Base-by-base conservation (phyloP, 2,888 invertebrate species). In the Amiota mariae region DNA sequence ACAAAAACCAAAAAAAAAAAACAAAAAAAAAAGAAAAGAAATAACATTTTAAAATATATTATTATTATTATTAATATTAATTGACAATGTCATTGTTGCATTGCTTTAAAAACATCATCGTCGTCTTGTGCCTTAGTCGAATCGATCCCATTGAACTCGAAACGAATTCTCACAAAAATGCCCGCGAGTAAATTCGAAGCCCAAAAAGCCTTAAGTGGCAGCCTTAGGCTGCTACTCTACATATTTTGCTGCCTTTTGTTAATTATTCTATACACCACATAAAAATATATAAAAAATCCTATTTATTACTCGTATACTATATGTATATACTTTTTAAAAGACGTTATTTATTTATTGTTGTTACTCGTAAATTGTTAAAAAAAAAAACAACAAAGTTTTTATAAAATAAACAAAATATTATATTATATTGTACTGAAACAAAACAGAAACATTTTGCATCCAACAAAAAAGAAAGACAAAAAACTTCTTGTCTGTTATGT, bases 111-210 rank as follows among this genome's bases (percentile, higher is more conserved):
- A 24, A n/a, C 77, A 67, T 76, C 73, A 71, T 78, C 77, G 80
- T 82, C 78, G 12, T 10, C 20, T 79, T 81, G 84, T 81, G 82
- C 85, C 85, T 85, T 61, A 73, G 68, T 63, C 61, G 63, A 24
- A 24, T 63, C 63, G 36, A 70, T 51, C 56, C 70, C 13, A 71
- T 20, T 64, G 36, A 72, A 72, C 71, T 74, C 36, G 56, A 47
- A 20, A 63, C 48, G 51, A 11, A 56, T 51, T 46, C 36, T 36
- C 47, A n/a, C n/a, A 72, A 36, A 36, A 20, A 48, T 9, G 67
- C 46, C 18, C 36, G 54, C 49, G 18, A 47, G 12, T 66, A 46
- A 20, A 59, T 48, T 48, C 11, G 11, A 66, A 66, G 71, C 71
- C 71, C 54, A 64, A 24, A 49, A 51, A 64, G 72, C 72, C 72